Base-by-base conservation (phyloP, 2,888 invertebrate species). In the Tenthredo notha region DNA sequence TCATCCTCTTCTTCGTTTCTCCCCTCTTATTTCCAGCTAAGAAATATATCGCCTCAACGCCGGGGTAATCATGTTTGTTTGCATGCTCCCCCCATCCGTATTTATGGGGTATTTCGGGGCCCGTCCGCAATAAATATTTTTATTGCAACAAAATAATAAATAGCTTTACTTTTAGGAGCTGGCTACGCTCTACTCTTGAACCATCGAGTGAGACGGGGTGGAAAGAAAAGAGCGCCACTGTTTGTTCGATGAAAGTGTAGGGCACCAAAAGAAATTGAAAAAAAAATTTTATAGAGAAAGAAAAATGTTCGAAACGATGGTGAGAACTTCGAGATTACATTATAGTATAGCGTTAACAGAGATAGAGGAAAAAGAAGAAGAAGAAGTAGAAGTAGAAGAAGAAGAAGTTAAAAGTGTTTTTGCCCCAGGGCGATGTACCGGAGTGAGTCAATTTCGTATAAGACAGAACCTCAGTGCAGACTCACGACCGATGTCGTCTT, bases 61-160 rank as follows among this genome's bases (percentile, higher is more conserved):
- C 77, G 7, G 72, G 77, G 77, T 80, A 80, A 80, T 80, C 80
- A 61, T 61, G 80, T 80, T 80, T 80, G 80, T 54, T 80, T 54
- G 80, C 80, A 65, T 80, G 77, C 40, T 50, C 54, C 43, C 40
- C 29, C 61, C 72, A 21, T 74, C 43, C 43, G 43, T 74, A 74
- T 61, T 61, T 61, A 61, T 50, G 58, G 61, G 21, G 43, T 43
- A 80, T 80, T 54, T 54, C 61, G 37, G 12, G 12, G 61, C 37
- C 54, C 37, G 9, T 37, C 21, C 18, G 50, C 43, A 50, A 77
- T 77, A 77, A 77, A 77, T 77, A 77, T 77, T 77, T 77, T 50
- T 77, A 54, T 77, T 58, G 54, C 77, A 54, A 54, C 54, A 33
- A 77, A 77, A 77, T 58, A 74, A 40, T 74, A 74, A 74, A 74